A percentile compares a stretch with the other conserved stretches of the same genome.
These are phyloP conservation scores for Bellardia bayeri DNA, from an alignment of 2,888 invertebrate genomes.

Conservation along the genomic window DNA sequence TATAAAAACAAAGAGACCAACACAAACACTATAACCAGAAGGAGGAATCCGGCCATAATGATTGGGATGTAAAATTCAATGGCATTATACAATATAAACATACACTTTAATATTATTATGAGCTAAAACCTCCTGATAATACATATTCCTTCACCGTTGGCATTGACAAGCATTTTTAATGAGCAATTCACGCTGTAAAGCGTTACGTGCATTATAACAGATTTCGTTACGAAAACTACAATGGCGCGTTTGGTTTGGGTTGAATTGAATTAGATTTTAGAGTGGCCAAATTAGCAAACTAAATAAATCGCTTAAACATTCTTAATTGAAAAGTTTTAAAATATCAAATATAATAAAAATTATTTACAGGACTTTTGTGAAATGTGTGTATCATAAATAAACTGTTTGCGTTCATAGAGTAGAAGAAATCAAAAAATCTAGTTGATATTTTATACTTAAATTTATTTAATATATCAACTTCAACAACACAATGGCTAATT, in stretches of 20 bases:
- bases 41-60: slow-evolving; percentile 18
- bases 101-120: slow-evolving; percentile 48
- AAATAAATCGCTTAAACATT: background rate
- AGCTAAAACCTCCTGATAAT: slow-evolving; percentile 55
- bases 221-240: slow-evolving; percentile 43
- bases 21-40: slow-evolving; percentile 12
- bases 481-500: slow-evolving; percentile 14
- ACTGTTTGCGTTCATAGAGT: too few relatives aligned
- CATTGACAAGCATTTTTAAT: slow-evolving; percentile 59
- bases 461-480: background rate
- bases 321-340: too few relatives aligned
- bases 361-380: too few relatives aligned
- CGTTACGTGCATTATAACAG: slow-evolving; percentile 36
- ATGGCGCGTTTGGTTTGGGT: background rate
- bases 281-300: background rate
- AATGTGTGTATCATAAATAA: too few relatives aligned
- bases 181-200: slow-evolving; percentile 39
- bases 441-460: too few relatives aligned
- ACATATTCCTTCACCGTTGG: slow-evolving; percentile 8
- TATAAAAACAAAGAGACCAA: background rate
- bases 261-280: background rate
- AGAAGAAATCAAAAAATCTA: too few relatives aligned
- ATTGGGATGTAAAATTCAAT: slow-evolving; percentile 46
- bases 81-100: slow-evolving; percentile 38
- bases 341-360: too few relatives aligned